A percentile compares a stretch with the other conserved stretches of the same genome.
Evolutionary conservation across 2,797 vertebrate species (phyloP).

Genomic region (Rhyacichthys aspro): DNA sequence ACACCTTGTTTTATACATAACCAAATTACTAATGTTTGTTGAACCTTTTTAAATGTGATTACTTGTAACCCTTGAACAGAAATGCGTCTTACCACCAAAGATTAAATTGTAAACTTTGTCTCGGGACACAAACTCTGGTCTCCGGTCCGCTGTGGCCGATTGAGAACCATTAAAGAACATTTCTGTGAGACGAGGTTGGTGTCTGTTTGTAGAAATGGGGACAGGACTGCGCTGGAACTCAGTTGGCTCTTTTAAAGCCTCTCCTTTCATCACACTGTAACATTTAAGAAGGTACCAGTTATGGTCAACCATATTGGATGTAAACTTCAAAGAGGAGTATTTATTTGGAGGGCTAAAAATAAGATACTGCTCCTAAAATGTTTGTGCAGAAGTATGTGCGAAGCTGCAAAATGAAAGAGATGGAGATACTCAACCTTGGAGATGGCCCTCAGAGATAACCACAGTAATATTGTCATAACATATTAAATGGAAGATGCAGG

Average conservation of each 20-base stretch:
- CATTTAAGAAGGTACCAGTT: conserved; percentile 54
- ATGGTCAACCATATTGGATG: conserved; percentile 34
- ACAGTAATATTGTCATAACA: conserved; percentile 24
- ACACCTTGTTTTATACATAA: too few relatives aligned
- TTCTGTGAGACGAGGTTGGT: not conserved
- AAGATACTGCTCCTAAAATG: conserved; percentile 11
- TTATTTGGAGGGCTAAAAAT: conserved; percentile 18
- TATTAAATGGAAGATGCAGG: conserved; percentile 35
- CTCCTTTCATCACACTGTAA: conserved; percentile 49
- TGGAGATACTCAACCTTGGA: conserved; percentile 28
- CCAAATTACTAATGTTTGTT: too few relatives aligned
- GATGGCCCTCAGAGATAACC: conserved; percentile 37
- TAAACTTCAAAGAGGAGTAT: conserved; percentile 48
- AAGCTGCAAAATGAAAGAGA: conserved; percentile 5
- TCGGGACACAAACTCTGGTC: not conserved
- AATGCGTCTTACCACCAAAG: too few relatives aligned
- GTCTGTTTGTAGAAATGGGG: conserved; percentile 41
- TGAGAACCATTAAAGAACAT: not conserved
- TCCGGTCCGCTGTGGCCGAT: too few relatives aligned
- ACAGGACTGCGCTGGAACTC: conserved; percentile 38
- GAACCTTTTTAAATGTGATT: too few relatives aligned
- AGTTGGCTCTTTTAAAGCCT: conserved; percentile 30
- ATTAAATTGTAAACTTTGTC: not conserved
- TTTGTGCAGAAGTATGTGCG: conserved; percentile 7
- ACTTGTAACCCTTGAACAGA: not conserved